Evolutionary conservation across 2,888 invertebrate species (phyloP).

Genomic region (Andrena bicolor): DNA sequence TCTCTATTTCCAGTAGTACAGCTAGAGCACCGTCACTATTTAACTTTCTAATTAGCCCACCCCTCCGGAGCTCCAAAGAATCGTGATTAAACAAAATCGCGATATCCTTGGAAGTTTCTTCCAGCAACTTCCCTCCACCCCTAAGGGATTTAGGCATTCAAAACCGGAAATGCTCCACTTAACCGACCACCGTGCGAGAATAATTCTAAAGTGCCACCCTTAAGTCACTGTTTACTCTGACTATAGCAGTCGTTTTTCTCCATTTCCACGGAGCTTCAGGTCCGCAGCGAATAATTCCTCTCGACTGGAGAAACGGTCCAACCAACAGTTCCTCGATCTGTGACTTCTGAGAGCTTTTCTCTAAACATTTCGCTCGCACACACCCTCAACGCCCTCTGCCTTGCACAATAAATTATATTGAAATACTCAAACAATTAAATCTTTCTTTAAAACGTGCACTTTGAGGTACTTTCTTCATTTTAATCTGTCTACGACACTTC

Average conservation of each 20-base stretch:
- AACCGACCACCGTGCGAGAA: conserved; percentile 8
- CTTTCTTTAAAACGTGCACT: too few species aligned
- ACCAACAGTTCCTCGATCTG: background rate
- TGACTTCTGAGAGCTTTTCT: background rate
- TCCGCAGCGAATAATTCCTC: conserved; percentile 1
- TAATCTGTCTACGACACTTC: background rate
- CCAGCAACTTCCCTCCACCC: background rate
- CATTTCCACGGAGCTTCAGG: background rate
- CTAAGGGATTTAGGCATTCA: conserved; percentile 2
- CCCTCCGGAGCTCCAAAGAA: conserved; percentile 3
- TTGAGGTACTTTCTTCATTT: background rate
- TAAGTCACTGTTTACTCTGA: conserved; percentile 45
- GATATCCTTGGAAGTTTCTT: conserved; percentile 5
- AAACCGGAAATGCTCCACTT: conserved; percentile 20
- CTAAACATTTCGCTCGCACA: background rate
- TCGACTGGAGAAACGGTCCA: background rate
- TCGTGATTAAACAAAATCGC: conserved; percentile 36
- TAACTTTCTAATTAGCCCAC: conserved; percentile 41
- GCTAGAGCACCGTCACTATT: conserved; percentile 16
- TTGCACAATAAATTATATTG: too few species aligned
- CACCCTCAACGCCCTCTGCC: too few species aligned
- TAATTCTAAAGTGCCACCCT: conserved; percentile 40
- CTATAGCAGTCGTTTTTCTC: conserved; percentile 1
- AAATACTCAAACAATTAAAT: too few species aligned
- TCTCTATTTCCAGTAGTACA: conserved; percentile 22